phyloP scores from a whole-genome alignment of 2,797 vertebrate genomes.

The Denticeps clupeoides region DNA sequence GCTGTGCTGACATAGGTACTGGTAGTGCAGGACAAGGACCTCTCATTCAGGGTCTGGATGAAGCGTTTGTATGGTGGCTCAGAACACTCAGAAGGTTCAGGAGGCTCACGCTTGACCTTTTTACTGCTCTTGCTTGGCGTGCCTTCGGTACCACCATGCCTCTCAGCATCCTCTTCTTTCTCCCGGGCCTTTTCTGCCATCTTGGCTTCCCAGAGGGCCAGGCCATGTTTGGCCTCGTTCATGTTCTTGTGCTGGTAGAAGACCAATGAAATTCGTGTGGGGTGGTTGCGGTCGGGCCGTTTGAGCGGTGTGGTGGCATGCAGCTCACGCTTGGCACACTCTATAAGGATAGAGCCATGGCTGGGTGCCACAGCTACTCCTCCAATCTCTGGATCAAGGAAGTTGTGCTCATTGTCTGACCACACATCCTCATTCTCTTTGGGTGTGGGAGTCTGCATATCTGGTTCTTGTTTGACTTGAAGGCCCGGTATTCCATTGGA shows the following conservation, averaged over 20 bases:
- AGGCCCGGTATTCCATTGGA: constrained; percentile 53
- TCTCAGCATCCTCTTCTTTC: constrained; percentile 88
- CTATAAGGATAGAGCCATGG: constrained; percentile 94
- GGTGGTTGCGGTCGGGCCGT: constrained; percentile 82
- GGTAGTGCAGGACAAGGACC: constrained; percentile 81
- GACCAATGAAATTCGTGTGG: constrained; percentile 91
- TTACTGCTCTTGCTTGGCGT: constrained; percentile 81
- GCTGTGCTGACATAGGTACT: constrained; percentile 84
- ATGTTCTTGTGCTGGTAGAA: constrained; percentile 99
- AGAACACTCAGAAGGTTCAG: constrained; percentile 61
- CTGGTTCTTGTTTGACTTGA: constrained; percentile 53
- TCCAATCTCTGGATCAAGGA: constrained; percentile 90
- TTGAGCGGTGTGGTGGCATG: constrained; percentile 93
- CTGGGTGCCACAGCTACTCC: constrained; percentile 92
- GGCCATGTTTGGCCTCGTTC: constrained; percentile 92
- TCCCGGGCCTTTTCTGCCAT: constrained; percentile 94
- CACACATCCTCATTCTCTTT: constrained; percentile 79
- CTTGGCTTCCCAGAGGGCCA: constrained; percentile 94
- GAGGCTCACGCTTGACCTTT: constrained; percentile 79
- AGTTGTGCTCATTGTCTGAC: constrained; percentile 98
- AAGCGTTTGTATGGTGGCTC: constrained; percentile 83
- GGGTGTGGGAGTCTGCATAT: constrained; percentile 39
- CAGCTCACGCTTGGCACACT: constrained; percentile 94
- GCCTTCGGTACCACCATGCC: constrained; percentile 75
- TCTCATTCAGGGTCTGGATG: constrained; percentile 75